Percentiles rank a stretch among this genome's conserved stretches.
phyloP scores from a whole-genome alignment of 2,888 invertebrate species.

The Bibio marci region DNA sequence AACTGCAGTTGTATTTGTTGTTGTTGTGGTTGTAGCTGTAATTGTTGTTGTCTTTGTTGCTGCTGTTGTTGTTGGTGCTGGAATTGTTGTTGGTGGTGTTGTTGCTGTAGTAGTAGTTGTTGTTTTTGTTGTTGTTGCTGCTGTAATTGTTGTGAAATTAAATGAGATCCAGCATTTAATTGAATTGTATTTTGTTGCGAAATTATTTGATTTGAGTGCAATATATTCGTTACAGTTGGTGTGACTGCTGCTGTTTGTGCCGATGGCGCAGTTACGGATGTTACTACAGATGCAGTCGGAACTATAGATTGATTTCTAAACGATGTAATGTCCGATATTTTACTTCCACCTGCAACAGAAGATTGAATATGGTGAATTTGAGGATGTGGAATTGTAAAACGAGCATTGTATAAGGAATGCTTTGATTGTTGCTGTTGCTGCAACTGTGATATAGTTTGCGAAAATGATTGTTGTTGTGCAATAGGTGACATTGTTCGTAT shows the following conservation, averaged over 20 bases:
- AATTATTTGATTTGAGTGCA: not conserved
- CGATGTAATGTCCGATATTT: too few species aligned
- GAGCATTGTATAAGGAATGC: conserved; percentile 9
- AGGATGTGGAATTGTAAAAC: conserved; percentile 10
- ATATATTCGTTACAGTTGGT: conserved; percentile 1
- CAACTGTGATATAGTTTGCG: conserved; percentile 6
- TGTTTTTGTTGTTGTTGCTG: too few species aligned
- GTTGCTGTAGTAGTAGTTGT: too few species aligned
- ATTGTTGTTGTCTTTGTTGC: too few species aligned
- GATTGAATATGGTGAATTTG: conserved; percentile 8
- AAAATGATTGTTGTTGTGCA: conserved; percentile 8
- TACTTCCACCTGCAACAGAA: not conserved
- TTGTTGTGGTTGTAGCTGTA: too few species aligned
- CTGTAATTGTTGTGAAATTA: not conserved
- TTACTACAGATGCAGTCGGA: too few species aligned
- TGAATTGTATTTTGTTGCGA: conserved; percentile 1
- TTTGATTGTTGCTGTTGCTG: conserved; percentile 9
- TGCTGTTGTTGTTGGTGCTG: conserved; percentile 5
- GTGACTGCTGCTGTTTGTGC: not conserved
- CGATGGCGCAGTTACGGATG: too few species aligned
- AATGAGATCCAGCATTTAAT: not conserved
- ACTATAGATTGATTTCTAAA: too few species aligned
- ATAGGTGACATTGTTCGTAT: conserved; percentile 13
- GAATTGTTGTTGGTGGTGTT: conserved; percentile 1
- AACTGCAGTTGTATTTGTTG: not conserved